Evolutionary conservation across 2,888 invertebrate species (phyloP).

Genomic region (Trissoscelio sp.): DNA sequence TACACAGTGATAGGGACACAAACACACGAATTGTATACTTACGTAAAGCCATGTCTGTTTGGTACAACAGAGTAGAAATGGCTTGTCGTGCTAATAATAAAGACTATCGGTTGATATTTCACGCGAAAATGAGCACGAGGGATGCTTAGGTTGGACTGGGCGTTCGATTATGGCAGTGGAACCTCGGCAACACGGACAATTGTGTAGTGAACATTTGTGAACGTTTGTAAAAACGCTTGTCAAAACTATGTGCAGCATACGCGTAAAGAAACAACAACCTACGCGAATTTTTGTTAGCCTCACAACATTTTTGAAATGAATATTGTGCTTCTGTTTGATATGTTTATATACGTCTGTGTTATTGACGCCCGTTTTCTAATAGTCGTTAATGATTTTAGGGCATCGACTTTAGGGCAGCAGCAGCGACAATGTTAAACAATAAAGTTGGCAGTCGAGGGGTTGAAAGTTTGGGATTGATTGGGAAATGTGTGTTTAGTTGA

Average conservation of each 20-base stretch:
- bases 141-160: conserved; percentile 18
- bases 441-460: no score
- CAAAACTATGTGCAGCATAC: conserved; percentile 30
- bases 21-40: conserved; percentile 49
- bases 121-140: conserved; percentile 7
- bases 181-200: neutral
- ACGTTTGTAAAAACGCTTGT: conserved; percentile 5
- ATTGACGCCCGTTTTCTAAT: neutral
- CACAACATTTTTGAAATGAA: conserved; percentile 22
- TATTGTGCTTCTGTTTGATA: neutral
- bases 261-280: conserved; percentile 28
- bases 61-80: conserved; percentile 44
- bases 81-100: conserved; percentile 53
- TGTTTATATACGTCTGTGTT: neutral
- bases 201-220: conserved; percentile 13
- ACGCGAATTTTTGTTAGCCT: neutral
- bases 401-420: neutral
- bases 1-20: no score
- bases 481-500: no score
- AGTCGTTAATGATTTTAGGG: conserved; percentile 52
- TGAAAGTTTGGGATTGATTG: no score
- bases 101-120: conserved; percentile 1
- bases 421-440: no score
- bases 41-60: conserved; percentile 58
- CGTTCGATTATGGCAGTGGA: neutral